Percentiles rank a stretch among this genome's conserved stretches.
Evolutionary conservation across 2,888 invertebrate species (phyloP).

Genomic region (Cephus pulcher): DNA sequence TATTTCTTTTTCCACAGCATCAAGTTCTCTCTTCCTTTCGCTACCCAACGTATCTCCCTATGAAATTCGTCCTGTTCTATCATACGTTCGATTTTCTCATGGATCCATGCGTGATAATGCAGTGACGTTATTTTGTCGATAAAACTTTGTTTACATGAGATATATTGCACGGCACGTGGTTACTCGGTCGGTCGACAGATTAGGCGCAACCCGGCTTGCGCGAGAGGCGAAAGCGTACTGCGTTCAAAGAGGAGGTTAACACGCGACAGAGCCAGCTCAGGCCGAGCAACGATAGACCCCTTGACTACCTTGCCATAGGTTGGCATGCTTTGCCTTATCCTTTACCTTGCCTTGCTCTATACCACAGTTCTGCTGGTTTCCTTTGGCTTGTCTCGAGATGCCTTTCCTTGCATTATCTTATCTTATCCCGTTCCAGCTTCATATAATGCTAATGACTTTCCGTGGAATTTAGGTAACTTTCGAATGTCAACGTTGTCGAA

Average conservation of each 20-base stretch:
- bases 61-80: too few relatives aligned
- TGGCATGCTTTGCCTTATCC: constrained; percentile 40
- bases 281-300: constrained; percentile 43
- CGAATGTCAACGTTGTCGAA: too few relatives aligned
- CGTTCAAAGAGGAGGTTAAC: constrained; percentile 55
- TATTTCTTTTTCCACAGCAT: too few relatives aligned
- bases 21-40: too few relatives aligned
- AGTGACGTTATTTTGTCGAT: too few relatives aligned
- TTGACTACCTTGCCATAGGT: constrained; percentile 33
- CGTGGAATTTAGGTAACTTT: too few relatives aligned
- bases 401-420: constrained; percentile 26
- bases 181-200: constrained; percentile 27
- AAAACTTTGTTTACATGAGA: too few relatives aligned
- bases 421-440: constrained; percentile 14
- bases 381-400: constrained; percentile 22
- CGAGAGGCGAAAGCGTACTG: constrained; percentile 61
- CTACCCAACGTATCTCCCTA: too few relatives aligned
- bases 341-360: constrained; percentile 32
- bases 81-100: too few relatives aligned
- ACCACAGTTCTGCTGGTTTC: constrained; percentile 25
- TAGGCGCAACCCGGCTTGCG: constrained; percentile 60
- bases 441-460: too few relatives aligned
- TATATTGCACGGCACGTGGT: constrained; percentile 31
- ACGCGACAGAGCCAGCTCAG: constrained; percentile 42
- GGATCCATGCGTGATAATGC: too few relatives aligned